Conservation (phyloP, 2,797 vertebrate species). For the Pseudocheirus occidentalis region DNA sequence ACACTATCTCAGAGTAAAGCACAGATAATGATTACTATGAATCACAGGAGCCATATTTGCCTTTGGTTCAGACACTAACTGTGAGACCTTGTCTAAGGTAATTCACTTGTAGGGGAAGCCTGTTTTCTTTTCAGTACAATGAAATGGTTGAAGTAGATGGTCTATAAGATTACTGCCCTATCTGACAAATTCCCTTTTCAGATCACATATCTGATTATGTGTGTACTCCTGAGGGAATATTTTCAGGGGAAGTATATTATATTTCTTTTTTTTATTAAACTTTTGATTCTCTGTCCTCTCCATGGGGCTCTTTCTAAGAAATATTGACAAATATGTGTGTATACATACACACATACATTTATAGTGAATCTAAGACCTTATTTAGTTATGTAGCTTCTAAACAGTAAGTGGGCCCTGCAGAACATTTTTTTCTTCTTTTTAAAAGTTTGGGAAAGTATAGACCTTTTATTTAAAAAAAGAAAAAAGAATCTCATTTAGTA, state of each 20-base stretch:
- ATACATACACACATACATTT: not conserved
- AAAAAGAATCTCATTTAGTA: slow-evolving; percentile 42
- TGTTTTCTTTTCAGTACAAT: not conserved
- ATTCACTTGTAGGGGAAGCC: not conserved
- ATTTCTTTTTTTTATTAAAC: not conserved
- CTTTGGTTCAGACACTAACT: not conserved
- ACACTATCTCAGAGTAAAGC: not conserved
- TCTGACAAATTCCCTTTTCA: not conserved
- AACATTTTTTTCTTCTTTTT: slow-evolving; percentile 32
- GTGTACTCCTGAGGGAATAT: not conserved
- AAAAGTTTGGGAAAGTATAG: slow-evolving; percentile 49
- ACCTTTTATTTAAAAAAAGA: slow-evolving; percentile 49
- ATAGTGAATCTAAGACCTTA: not conserved
- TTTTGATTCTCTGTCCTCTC: not conserved
- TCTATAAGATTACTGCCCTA: not conserved
- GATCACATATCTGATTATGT: not conserved
- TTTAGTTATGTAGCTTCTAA: slow-evolving; percentile 60
- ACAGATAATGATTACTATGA: not conserved
- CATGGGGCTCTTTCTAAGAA: slow-evolving; percentile 28
- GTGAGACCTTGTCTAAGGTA: not conserved
- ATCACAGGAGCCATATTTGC: not conserved
- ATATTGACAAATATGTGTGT: slow-evolving; percentile 39
- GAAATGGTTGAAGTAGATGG: not conserved
- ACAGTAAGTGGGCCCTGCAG: slow-evolving; percentile 47
- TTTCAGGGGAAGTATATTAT: not conserved